Percentiles rank a stretch among this genome's conserved stretches.
Conservation (phyloP, 2,888 invertebrate genomes). For the Malacosoma neustria region DNA sequence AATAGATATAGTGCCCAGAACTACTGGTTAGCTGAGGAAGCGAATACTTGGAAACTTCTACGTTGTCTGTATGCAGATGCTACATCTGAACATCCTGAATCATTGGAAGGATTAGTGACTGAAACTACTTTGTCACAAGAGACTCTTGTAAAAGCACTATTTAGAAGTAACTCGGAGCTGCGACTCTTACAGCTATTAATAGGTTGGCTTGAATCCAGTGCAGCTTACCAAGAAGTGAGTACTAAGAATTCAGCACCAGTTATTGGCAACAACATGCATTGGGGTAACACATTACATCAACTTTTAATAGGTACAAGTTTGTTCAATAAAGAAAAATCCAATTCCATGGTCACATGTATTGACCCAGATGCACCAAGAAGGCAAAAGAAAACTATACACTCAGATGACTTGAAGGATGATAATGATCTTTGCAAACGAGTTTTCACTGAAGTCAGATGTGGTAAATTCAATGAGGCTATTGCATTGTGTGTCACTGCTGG, state of each 20-base stretch:
- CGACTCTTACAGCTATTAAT: slow-evolving; percentile 88
- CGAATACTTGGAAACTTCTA: slow-evolving; percentile 91
- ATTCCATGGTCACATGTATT: slow-evolving; percentile 77
- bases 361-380: slow-evolving; percentile 94
- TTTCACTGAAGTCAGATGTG: slow-evolving; percentile 87
- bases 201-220: slow-evolving; percentile 93
- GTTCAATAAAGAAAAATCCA: slow-evolving; percentile 59
- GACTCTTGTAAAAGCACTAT: slow-evolving; percentile 48
- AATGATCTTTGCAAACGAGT: slow-evolving; percentile 71
- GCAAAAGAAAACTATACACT: slow-evolving; percentile 85
- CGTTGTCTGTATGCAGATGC: slow-evolving; percentile 89
- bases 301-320: slow-evolving; percentile 70
- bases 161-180: slow-evolving; percentile 68
- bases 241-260: slow-evolving; percentile 58
- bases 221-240: slow-evolving; percentile 84
- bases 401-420: slow-evolving; percentile 89
- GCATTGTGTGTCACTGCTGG: slow-evolving; percentile 89
- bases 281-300: slow-evolving; percentile 94
- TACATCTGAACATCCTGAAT: slow-evolving; percentile 73
- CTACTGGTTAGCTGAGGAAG: slow-evolving; percentile 84
- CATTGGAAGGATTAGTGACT: slow-evolving; percentile 56
- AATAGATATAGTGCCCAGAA: slow-evolving; percentile 61
- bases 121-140: slow-evolving; percentile 55
- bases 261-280: slow-evolving; percentile 80
- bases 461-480: slow-evolving; percentile 89